Evolutionary conservation across 2,113 vertebrate genomes (phyloP).

Genomic region (Camelus bactrianus): DNA sequence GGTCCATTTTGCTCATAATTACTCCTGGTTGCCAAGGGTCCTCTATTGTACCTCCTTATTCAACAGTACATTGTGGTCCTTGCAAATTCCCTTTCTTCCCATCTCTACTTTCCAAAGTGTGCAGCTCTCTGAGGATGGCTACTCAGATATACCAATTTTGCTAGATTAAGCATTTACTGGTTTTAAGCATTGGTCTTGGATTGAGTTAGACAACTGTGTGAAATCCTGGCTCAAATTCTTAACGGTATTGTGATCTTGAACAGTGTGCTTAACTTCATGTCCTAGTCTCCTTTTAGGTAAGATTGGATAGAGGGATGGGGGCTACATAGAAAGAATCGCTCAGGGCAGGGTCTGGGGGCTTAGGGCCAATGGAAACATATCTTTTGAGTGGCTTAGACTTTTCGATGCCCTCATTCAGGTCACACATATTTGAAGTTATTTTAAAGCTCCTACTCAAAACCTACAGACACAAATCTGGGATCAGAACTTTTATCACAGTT

Average conservation of each 20-base stretch:
- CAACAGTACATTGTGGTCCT: not conserved
- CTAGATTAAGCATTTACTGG: not conserved
- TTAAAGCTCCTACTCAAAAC: not conserved
- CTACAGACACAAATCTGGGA: not conserved
- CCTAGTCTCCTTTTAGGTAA: conserved; percentile 9
- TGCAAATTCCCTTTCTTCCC: not conserved
- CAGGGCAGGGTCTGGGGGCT: not conserved
- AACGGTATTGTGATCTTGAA: not conserved
- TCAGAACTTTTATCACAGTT: conserved; percentile 46
- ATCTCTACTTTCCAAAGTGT: not conserved
- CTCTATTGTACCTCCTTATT: not conserved
- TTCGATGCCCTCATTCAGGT: not conserved
- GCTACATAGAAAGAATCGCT: not conserved
- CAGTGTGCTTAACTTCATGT: not conserved
- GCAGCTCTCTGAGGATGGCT: not conserved
- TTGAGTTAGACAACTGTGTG: not conserved
- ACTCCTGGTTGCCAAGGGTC: not conserved
- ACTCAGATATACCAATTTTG: not conserved
- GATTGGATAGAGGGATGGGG: not conserved
- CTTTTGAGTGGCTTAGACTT: not conserved
- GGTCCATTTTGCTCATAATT: not conserved
- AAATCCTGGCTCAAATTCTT: conserved; percentile 21
- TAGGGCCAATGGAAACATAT: not conserved
- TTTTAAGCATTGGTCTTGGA: not conserved
- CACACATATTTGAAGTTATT: conserved; percentile 38